Conservation (phyloP, 2,113 vertebrate genomes). For the Egretta garzetta region DNA sequence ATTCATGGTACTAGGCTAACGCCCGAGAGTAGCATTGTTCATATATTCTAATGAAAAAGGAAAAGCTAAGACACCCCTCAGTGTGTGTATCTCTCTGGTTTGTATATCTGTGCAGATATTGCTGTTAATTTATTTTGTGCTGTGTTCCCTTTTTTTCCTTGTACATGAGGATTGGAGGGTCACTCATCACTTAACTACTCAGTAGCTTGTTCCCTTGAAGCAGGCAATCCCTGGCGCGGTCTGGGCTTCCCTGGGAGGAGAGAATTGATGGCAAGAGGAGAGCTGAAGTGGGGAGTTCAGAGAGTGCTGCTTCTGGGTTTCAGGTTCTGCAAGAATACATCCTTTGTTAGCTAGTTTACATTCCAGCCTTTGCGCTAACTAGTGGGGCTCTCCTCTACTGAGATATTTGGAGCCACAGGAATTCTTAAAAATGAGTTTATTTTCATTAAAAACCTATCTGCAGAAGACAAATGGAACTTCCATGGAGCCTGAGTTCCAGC, state of each 20-base stretch:
- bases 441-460: background rate
- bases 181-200: background rate
- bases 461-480: background rate
- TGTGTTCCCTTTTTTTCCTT: background rate
- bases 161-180: background rate
- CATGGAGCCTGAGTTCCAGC: background rate
- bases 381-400: background rate
- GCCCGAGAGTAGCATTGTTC: background rate
- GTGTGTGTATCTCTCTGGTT: background rate
- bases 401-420: background rate
- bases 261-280: background rate
- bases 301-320: background rate
- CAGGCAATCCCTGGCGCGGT: background rate
- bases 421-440: background rate
- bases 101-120: background rate
- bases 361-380: background rate
- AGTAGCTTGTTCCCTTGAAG: background rate
- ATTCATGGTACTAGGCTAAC: background rate
- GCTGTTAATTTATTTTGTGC: background rate
- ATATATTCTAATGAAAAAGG: background rate
- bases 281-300: background rate
- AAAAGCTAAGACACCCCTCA: background rate
- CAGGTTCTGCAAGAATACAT: background rate
- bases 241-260: background rate
- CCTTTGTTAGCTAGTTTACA: background rate